Conservation (phyloP, 2,113 vertebrate genomes). For the Parotia lawesii region DNA sequence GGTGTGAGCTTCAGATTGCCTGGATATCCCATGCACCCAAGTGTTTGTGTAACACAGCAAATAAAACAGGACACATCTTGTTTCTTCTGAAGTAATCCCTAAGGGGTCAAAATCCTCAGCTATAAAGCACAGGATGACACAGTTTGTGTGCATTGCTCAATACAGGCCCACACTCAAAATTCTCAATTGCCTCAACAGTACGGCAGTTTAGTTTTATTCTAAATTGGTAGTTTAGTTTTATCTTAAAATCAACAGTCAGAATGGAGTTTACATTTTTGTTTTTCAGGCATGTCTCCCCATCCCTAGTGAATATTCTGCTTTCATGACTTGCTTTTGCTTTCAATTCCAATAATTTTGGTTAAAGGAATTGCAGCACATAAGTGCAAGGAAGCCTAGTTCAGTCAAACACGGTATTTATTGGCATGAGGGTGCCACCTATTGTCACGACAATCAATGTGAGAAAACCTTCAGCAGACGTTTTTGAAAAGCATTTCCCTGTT, state of each 20-base stretch:
- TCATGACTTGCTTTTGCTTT: background rate
- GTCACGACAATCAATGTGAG: background rate
- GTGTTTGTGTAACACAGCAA: background rate
- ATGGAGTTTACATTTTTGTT: background rate
- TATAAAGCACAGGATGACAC: background rate
- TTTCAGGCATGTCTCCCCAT: background rate
- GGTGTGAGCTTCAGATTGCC: background rate
- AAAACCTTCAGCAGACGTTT: background rate
- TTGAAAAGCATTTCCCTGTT: background rate
- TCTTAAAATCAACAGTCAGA: background rate
- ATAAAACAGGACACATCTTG: background rate
- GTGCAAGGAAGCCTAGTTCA: background rate
- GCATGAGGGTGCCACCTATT: constrained; percentile 57
- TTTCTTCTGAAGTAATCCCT: background rate
- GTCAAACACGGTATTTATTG: background rate
- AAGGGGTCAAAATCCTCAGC: background rate
- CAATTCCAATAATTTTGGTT: background rate
- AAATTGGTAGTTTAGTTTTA: background rate
- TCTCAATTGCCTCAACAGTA: background rate
- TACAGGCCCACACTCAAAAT: background rate
- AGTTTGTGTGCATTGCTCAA: background rate
- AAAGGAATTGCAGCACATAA: background rate
- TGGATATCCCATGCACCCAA: background rate
- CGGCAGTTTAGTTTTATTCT: background rate
- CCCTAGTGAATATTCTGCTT: background rate